A percentile compares a stretch with the other conserved stretches of the same genome.
Evolutionary conservation across 2,888 invertebrate genomes (phyloP).

Genomic region (Catotricha subobsoleta): DNA sequence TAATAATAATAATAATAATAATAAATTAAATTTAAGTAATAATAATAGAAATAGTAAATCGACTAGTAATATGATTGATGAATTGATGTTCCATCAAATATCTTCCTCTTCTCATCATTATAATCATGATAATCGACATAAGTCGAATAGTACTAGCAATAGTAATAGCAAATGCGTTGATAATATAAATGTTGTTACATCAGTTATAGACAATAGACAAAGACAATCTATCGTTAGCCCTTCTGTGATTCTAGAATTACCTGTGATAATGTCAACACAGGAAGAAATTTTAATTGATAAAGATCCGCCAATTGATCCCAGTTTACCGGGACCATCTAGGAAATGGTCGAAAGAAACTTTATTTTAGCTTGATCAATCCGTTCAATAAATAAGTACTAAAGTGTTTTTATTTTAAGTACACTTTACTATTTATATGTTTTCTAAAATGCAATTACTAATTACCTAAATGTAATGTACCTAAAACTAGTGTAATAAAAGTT

Average conservation of each 20-base stretch:
- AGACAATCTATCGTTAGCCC: slow-evolving; percentile 12
- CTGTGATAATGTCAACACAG: slow-evolving; percentile 21
- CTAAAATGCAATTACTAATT: too few species aligned
- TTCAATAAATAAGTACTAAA: too few species aligned
- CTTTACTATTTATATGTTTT: too few species aligned
- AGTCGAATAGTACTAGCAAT: neutral
- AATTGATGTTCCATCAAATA: too few species aligned
- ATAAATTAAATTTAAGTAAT: neutral
- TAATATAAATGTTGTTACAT: neutral
- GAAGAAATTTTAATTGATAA: slow-evolving; percentile 12
- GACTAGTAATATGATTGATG: neutral
- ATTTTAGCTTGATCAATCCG: slow-evolving; percentile 49
- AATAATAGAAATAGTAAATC: slow-evolving; percentile 1
- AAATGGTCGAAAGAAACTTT: slow-evolving; percentile 62
- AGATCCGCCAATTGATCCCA: slow-evolving; percentile 19
- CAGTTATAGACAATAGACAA: too few species aligned
- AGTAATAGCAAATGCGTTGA: slow-evolving; percentile 1
- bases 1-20: slow-evolving; percentile 1
- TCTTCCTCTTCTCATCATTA: too few species aligned
- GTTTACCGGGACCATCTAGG: slow-evolving; percentile 26
- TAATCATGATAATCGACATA: too few species aligned
- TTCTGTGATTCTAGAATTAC: slow-evolving; percentile 28
- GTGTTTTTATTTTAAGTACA: too few species aligned
- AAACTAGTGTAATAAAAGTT: too few species aligned
- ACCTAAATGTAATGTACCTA: too few species aligned